Evolutionary conservation across 2,113 vertebrate species (phyloP).

Genomic region (Larimichthys crocea): DNA sequence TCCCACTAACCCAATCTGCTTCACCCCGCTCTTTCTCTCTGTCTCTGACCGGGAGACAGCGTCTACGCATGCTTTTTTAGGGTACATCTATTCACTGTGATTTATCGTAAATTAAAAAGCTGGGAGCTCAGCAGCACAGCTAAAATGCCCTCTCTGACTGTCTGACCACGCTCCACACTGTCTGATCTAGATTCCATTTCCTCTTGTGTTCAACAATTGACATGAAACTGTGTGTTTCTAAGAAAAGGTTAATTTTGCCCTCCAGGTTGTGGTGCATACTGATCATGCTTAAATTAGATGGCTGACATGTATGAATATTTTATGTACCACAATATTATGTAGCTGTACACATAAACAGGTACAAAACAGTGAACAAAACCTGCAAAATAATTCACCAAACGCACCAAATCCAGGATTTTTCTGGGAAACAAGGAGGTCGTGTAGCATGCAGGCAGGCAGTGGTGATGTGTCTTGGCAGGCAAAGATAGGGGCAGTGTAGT

Average conservation of each 20-base stretch:
- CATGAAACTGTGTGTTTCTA: conserved; percentile 64
- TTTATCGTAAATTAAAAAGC: conserved; percentile 83
- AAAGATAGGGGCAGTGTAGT: conserved; percentile 81
- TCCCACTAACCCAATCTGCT: conserved; percentile 79
- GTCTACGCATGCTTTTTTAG: conserved; percentile 64
- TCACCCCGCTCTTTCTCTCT: conserved; percentile 59
- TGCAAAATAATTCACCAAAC: conserved; percentile 18
- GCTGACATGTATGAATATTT: conserved; percentile 59
- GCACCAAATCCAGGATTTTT: conserved; percentile 45
- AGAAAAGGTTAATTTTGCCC: conserved; percentile 60
- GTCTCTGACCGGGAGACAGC: conserved; percentile 65
- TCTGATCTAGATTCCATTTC: conserved; percentile 77
- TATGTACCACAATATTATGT: conserved; percentile 51
- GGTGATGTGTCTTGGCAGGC: conserved; percentile 83
- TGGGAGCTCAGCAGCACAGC: conserved; percentile 69
- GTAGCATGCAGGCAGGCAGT: conserved; percentile 64
- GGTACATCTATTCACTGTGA: conserved; percentile 77
- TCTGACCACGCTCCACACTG: conserved; percentile 66
- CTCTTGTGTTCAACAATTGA: conserved; percentile 76
- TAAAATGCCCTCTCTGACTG: conserved; percentile 75
- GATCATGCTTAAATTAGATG: conserved; percentile 61
- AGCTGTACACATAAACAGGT: conserved; percentile 41
- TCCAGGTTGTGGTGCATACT: conserved; percentile 44
- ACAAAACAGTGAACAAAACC: conserved; percentile 32
- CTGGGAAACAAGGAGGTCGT: conserved; percentile 52